Conservation (phyloP, 2,888 invertebrate genomes). For the Rotaria sp. region DNA sequence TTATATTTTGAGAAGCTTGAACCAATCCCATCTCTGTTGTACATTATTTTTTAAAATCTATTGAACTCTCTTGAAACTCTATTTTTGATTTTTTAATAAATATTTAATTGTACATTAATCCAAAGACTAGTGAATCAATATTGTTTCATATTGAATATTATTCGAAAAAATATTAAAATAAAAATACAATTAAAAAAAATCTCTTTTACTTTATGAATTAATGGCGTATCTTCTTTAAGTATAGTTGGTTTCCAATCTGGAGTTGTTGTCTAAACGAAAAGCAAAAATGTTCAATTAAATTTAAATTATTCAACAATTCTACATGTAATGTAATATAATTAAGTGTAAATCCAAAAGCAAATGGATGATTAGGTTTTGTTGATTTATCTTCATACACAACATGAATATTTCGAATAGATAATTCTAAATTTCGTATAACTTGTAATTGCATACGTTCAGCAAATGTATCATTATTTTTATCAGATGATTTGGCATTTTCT, state of each 20-base stretch:
- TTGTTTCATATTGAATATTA: too few relatives aligned
- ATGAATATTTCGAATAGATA: constrained; percentile 59
- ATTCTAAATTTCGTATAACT: constrained; percentile 60
- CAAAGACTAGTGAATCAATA: too few relatives aligned
- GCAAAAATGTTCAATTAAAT: background rate
- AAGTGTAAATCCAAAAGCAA: constrained; percentile 72
- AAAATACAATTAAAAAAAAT: too few relatives aligned
- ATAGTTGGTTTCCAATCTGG: constrained; percentile 71
- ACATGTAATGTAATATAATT: constrained; percentile 52
- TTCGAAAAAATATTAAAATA: too few relatives aligned
- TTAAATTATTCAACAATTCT: background rate
- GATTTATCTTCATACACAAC: constrained; percentile 60
- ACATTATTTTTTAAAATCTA: too few relatives aligned
- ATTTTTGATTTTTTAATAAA: too few relatives aligned
- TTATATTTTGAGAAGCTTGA: too few relatives aligned
- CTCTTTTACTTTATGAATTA: constrained; percentile 64
- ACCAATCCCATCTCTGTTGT: too few relatives aligned
- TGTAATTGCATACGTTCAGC: constrained; percentile 60
- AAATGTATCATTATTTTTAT: constrained; percentile 57
- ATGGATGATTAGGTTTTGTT: constrained; percentile 58
- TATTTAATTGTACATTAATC: too few relatives aligned
- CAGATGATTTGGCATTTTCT: constrained; percentile 42
- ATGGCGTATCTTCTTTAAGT: constrained; percentile 69
- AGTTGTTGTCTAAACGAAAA: constrained; percentile 69
- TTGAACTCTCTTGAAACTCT: too few relatives aligned